Base-by-base conservation (phyloP, 2,888 invertebrate species). In the Dolichomitus sp. region DNA sequence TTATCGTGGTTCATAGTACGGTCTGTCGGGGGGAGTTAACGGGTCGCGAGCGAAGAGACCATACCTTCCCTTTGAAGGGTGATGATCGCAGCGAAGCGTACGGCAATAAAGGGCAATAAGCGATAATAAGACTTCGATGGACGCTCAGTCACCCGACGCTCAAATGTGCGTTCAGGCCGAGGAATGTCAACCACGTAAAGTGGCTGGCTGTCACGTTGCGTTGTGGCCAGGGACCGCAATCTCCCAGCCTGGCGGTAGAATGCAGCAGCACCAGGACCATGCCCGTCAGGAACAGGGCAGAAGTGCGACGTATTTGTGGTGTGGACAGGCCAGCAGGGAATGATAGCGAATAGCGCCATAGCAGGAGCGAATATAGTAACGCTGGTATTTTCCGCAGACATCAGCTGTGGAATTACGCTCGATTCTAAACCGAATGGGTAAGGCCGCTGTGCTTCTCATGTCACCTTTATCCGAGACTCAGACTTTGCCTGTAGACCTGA, bases 141-240 rank as follows among this genome's bases (percentile, higher is more conserved):
- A 17, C 61, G 79, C 19, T 72, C 70, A 42, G 61, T 48, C 57
- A 45, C 23, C 33, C 17, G 78, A 52, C 40, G 59, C 65, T 23
- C 6, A 19, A 61, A n/a, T 33, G 61, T 63, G 85, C 83, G 79
- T 70, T 81, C 85, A 77, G 63, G 57, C 81, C 83, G 83, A 82
- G 86, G 90, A 90, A 90, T 90, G 90, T 89, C 90, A 90, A 81
- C 88, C 85, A 79, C 83, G 87, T 78, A 87, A 88, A 89, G 85
- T 88, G 85, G 81, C 86, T 78, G 77, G 76, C 72, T 69, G 37
- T 59, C 66, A 70, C 79, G 70, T 79, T 59, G 74, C 66, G 45
- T 27, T 77, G 80, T 65, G 66, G 72, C 79, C 48, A 80, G 81
- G 66, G 68, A 77, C 83, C 80, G 63, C 83, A 76, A 45, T 45